Evolutionary conservation across 2,113 vertebrate species (phyloP).

Genomic region (Orientallactaga bullata): DNA sequence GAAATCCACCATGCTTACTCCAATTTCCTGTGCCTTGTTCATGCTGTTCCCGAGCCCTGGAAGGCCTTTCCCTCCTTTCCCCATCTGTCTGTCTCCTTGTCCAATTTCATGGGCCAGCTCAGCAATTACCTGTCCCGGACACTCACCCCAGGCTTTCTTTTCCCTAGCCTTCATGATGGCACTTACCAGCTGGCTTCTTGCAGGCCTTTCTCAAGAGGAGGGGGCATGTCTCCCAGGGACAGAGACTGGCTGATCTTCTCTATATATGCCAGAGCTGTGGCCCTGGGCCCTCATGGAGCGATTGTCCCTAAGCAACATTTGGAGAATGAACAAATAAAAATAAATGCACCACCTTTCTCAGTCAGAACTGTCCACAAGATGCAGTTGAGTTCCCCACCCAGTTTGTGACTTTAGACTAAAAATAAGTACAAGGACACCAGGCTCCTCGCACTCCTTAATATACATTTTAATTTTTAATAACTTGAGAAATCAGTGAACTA

Average conservation of each 20-base stretch:
- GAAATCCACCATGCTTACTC: background rate
- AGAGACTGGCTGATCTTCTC: background rate
- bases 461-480: conserved; percentile 85
- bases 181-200: background rate
- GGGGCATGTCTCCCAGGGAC: background rate
- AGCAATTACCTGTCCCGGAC: rapidly evolving
- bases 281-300: background rate
- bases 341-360: background rate
- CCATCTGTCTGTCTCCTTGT: background rate
- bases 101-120: background rate
- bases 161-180: background rate
- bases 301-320: background rate
- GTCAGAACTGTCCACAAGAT: conserved; percentile 21
- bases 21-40: background rate
- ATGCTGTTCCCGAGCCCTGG: rapidly evolving
- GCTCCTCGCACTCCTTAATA: conserved; percentile 72
- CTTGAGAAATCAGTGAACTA: conserved; percentile 78
- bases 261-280: background rate
- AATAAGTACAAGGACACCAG: conserved; percentile 75
- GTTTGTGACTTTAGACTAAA: conserved; percentile 76
- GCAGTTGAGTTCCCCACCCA: background rate
- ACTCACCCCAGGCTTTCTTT: background rate
- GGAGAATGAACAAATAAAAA: conserved; percentile 1
- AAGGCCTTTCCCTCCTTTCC: background rate
- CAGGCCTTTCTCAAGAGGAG: background rate